Evolutionary conservation across 1,140 invertebrate species (phyloP).

Genomic region (Branchinecta lindahli): DNA sequence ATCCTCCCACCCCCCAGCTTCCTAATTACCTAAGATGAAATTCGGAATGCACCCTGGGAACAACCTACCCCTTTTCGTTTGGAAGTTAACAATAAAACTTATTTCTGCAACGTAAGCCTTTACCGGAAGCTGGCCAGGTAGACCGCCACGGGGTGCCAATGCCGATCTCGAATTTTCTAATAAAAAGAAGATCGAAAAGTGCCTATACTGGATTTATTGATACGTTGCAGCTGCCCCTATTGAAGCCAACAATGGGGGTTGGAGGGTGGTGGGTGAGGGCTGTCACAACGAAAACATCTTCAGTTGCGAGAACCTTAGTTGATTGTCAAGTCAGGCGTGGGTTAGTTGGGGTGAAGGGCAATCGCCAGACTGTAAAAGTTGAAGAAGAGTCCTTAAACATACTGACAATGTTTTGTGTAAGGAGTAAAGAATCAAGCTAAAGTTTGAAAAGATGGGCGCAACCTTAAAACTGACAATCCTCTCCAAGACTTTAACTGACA

Average conservation of each 20-base stretch:
- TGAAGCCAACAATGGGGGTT: not conserved
- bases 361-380: not conserved
- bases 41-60: not conserved
- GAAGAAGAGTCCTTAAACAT: not conserved
- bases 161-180: not conserved
- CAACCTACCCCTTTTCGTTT: not conserved
- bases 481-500: not conserved
- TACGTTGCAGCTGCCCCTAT: not conserved
- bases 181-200: not conserved
- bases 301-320: not conserved
- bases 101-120: not conserved
- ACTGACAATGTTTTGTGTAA: not conserved
- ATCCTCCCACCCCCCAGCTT: not conserved
- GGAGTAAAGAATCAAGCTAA: not conserved
- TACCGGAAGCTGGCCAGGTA: slow-evolving; percentile 7
- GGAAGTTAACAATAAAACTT: not conserved
- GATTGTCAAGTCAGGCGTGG: not conserved
- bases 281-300: slow-evolving; percentile 2
- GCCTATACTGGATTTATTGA: slow-evolving; percentile 9
- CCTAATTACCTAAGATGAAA: not conserved
- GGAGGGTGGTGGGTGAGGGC: not conserved
- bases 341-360: not conserved
- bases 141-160: not conserved
- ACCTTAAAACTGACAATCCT: not conserved
- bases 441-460: not conserved